Base-by-base conservation (phyloP, 2,113 vertebrate species). In the Myodes glareolus region DNA sequence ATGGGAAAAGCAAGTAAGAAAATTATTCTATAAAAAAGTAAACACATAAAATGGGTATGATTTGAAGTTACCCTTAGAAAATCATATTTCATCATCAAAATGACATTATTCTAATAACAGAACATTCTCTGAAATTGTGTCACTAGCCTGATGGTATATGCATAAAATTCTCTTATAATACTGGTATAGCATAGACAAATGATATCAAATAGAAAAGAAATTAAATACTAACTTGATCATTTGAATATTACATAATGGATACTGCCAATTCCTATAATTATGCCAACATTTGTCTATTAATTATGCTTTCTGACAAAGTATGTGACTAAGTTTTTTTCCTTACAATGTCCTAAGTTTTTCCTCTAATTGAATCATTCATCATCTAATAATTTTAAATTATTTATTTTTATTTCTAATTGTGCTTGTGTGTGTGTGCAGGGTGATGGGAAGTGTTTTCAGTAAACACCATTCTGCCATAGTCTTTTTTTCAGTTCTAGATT, bases 171-270 rank as follows among this genome's bases (percentile, higher is more conserved):
- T 68, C 12, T 81, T 31, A 81, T 70, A 89, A 52, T 68, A 68
- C 47, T 61, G 19, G 77, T 86, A 92, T 88, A 65, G 14, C 31
- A 36, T 75, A 65, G 92, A 36, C 14, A 23, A 63, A 27, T 63
- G 61, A 27, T 23, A 63, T 63, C 61, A 27, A 9, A 63, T 33
- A 23, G 61, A 91, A 92, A 95, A 33, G 11, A 39, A 42, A 68
- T 36, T 87, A 95, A 47, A 50, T 23, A 85, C 10, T 73, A 80
- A 88, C 77, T 94, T 95, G 73, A 19, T 94, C 89, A 96, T 61
- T 86, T 88, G 11, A 77, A 82, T 89, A 86, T 55, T 55, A 76
- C 75, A 72, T 36, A 23, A 1, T 25, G 29, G 6, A 81, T 88
- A 63, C 67, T 94, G 39, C 91, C 19, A 94, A 81, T 23, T 73